A percentile compares a stretch with the other conserved stretches of the same genome.
These are phyloP conservation scores for Berghia stephanieae DNA, from an alignment of 1,140 invertebrate genomes.

Conservation along the genomic window DNA sequence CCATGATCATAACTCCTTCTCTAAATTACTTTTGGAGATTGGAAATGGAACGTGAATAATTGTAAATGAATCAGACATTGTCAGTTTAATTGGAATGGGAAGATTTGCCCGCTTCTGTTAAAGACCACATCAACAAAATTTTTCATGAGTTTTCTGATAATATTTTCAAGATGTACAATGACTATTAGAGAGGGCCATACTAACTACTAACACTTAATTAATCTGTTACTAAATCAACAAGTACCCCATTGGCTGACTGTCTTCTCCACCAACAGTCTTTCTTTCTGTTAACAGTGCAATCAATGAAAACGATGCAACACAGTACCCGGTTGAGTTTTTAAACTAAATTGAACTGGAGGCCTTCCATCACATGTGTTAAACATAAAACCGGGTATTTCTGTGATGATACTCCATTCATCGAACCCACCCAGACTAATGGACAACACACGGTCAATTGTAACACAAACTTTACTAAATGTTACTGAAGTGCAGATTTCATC, in stretches of 20 bases:
- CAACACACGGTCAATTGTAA: not conserved
- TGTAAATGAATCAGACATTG: not conserved
- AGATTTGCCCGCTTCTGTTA: not conserved
- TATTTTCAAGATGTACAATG: not conserved
- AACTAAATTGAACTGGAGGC: not conserved
- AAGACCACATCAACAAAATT: not conserved
- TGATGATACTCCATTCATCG: not conserved
- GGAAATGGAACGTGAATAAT: not conserved
- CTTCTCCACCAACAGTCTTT: not conserved
- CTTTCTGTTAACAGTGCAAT: not conserved
- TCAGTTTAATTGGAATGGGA: not conserved
- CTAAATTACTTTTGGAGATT: not conserved
- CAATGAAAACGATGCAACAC: not conserved
- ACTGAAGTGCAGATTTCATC: not conserved
- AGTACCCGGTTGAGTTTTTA: not conserved
- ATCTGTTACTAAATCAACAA: no score
- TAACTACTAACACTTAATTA: no score
- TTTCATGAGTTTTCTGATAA: not conserved
- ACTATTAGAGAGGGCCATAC: not conserved
- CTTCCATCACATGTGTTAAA: not conserved
- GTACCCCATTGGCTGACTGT: not conserved
- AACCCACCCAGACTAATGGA: constrained; percentile 10
- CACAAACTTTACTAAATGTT: not conserved
- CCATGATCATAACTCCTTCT: not conserved
- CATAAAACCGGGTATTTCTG: not conserved